Evolutionary conservation across 2,113 vertebrate genomes (phyloP).

Genomic region (Bubo bubo): DNA sequence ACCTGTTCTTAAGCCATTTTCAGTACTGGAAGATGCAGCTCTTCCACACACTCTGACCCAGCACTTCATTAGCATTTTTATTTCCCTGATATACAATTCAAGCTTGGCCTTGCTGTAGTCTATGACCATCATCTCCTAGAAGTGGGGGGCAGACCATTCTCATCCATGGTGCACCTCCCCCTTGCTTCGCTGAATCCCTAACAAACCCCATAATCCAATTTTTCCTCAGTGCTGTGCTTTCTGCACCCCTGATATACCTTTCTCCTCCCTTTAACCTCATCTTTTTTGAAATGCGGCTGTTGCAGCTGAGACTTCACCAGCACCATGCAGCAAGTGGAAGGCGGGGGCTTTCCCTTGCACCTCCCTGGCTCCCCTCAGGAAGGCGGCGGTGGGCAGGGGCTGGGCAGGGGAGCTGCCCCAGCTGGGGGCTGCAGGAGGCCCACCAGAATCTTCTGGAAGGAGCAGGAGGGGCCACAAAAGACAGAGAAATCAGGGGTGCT

Average conservation of each 20-base stretch:
- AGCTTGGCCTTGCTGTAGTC: not conserved
- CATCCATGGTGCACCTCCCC: not conserved
- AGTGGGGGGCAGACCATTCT: fast-evolving
- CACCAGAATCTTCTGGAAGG: not conserved
- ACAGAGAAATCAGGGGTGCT: not conserved
- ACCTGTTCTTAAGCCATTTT: not conserved
- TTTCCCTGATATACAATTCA: not conserved
- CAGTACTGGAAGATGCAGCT: not conserved
- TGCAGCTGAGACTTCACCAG: not conserved
- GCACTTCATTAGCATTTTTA: not conserved
- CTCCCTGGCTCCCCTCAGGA: not conserved
- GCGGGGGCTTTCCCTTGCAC: not conserved
- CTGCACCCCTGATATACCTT: fast-evolving
- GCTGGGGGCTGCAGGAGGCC: not conserved
- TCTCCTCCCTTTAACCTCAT: not conserved
- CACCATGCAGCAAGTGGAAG: not conserved
- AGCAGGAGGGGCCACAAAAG: not conserved
- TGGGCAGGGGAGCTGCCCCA: not conserved
- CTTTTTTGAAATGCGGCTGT: not conserved
- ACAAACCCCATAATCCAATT: not conserved
- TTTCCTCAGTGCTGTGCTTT: not conserved
- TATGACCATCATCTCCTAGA: not conserved
- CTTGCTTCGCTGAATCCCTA: not conserved
- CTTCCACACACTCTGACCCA: not conserved
- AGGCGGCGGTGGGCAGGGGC: not conserved